Conservation (phyloP, 2,113 vertebrate genomes). For the Leucoraja erinaceus region DNA sequence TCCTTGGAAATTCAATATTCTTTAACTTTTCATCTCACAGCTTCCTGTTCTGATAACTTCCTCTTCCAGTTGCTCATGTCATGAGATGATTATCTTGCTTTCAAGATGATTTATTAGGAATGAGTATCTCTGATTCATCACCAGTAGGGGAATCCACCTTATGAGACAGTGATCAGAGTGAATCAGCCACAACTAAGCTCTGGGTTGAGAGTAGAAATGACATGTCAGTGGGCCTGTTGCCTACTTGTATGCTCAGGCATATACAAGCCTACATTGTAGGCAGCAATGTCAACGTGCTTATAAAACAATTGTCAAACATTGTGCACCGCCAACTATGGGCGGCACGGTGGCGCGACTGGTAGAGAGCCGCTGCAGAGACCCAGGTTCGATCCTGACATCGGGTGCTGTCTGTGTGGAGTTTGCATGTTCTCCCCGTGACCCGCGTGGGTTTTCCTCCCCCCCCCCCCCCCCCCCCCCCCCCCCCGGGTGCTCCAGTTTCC, state of each 20-base stretch:
- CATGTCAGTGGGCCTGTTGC: background rate
- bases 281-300: too few species aligned
- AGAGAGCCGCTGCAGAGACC: too few species aligned
- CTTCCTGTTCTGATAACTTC: background rate
- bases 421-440: too few species aligned
- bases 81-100: background rate
- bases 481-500: too few species aligned
- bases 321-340: too few species aligned
- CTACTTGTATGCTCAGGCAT: background rate
- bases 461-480: too few species aligned
- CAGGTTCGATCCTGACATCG: too few species aligned
- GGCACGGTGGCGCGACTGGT: background rate
- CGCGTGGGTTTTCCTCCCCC: too few species aligned
- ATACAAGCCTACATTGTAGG: background rate
- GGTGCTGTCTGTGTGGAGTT: too few species aligned
- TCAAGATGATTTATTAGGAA: background rate
- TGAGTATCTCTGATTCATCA: background rate
- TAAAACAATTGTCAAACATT: too few species aligned
- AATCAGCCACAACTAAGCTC: too few species aligned
- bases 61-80: background rate
- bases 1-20: background rate
- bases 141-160: background rate
- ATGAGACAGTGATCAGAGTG: too few species aligned
- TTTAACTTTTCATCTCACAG: background rate
- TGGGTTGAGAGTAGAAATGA: background rate